These are phyloP conservation scores for Brachionus manjavacas DNA, from an alignment of 1,140 invertebrate genomes.

Conservation along the genomic window DNA sequence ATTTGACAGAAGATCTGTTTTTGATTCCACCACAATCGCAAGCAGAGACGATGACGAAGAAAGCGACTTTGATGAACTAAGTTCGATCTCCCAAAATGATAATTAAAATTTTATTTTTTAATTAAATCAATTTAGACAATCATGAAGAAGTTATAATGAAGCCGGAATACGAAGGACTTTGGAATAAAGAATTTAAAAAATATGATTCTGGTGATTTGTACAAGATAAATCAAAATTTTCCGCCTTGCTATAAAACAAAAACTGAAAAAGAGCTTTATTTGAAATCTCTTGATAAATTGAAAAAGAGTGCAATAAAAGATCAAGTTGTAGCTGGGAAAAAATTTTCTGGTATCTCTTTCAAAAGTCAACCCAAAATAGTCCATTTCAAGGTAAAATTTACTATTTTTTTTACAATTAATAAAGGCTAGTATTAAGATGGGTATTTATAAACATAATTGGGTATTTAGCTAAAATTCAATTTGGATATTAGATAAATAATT, in stretches of 20 bases:
- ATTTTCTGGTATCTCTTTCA: slow-evolving; percentile 55
- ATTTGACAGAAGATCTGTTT: slow-evolving; percentile 27
- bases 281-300: slow-evolving; percentile 50
- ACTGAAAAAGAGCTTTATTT: slow-evolving; percentile 53
- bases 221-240: slow-evolving; percentile 45
- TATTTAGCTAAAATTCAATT: too few relatives aligned
- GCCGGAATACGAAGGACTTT: slow-evolving; percentile 57
- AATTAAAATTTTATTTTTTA: background rate
- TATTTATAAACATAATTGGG: too few relatives aligned
- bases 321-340: slow-evolving; percentile 54
- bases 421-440: too few relatives aligned
- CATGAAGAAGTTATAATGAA: slow-evolving; percentile 48
- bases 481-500: too few relatives aligned
- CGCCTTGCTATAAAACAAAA: slow-evolving; percentile 54
- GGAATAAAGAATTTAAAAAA: slow-evolving; percentile 53
- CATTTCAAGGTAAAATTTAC: slow-evolving; percentile 53
- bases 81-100: background rate
- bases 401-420: background rate
- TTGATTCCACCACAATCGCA: slow-evolving; percentile 44
- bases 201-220: slow-evolving; percentile 49
- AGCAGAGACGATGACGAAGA: slow-evolving; percentile 39
- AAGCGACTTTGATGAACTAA: slow-evolving; percentile 9
- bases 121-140: background rate
- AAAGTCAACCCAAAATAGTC: slow-evolving; percentile 56
- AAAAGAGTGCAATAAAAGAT: slow-evolving; percentile 51